Conservation (phyloP, 1,140 invertebrate species). For the Metopolophium dirhodum region DNA sequence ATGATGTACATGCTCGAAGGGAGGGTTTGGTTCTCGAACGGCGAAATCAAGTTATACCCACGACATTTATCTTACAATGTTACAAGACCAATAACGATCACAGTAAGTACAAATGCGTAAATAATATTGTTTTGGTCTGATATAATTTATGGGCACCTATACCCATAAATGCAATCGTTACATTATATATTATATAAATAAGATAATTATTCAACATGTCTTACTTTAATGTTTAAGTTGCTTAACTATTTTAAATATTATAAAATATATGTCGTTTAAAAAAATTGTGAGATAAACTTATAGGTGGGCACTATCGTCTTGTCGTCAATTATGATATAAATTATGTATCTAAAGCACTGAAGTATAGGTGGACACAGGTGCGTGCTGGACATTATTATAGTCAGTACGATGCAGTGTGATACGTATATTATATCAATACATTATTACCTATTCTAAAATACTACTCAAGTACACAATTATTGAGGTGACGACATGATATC, state of each 20-base stretch:
- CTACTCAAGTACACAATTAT: no score
- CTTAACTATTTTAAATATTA: neutral
- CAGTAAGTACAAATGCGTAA: neutral
- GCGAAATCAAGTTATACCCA: neutral
- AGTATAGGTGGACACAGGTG: neutral
- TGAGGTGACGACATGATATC: no score
- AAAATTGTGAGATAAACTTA: neutral
- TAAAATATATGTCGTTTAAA: neutral
- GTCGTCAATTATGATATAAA: neutral
- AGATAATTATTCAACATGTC: neutral
- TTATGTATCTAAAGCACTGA: neutral
- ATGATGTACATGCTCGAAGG: no score
- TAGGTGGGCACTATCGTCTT: neutral
- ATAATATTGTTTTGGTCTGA: neutral
- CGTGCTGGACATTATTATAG: neutral
- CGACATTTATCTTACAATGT: neutral
- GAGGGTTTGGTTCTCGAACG: neutral
- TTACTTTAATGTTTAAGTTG: neutral
- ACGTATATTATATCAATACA: no score
- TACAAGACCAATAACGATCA: neutral
- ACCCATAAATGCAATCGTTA: neutral
- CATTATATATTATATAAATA: neutral
- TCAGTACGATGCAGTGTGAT: no score
- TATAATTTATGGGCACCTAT: neutral
- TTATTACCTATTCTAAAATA: no score